A percentile compares a stretch with the other conserved stretches of the same genome.
Conservation (phyloP, 1,140 invertebrate genomes). For the Magallana ariakensis region DNA sequence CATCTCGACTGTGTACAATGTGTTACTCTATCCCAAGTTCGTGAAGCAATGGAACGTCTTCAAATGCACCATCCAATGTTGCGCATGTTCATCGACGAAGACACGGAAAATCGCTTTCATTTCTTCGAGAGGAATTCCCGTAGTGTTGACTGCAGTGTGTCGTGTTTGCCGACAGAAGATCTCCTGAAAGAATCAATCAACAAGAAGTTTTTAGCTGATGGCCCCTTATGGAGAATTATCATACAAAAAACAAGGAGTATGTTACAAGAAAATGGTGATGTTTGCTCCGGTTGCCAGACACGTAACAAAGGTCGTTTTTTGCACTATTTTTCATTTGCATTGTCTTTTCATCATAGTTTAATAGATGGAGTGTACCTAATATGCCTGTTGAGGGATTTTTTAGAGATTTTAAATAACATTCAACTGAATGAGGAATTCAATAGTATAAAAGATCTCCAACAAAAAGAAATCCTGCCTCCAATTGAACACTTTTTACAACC, state of each 20-base stretch:
- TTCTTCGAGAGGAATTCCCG: slow-evolving; percentile 41
- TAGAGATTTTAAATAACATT: slow-evolving; percentile 40
- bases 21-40: background rate
- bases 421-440: background rate
- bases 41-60: slow-evolving; percentile 18
- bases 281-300: background rate
- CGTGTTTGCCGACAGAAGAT: background rate
- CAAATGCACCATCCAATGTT: slow-evolving; percentile 38
- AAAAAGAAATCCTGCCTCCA: slow-evolving; percentile 5
- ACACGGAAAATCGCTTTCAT: background rate
- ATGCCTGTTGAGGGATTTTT: slow-evolving; percentile 33
- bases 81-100: slow-evolving; percentile 41
- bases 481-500: slow-evolving; percentile 40
- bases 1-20: background rate
- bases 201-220: slow-evolving; percentile 15
- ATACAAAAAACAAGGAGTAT: background rate
- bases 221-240: slow-evolving; percentile 45
- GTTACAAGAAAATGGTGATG: background rate
- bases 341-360: slow-evolving; percentile 42
- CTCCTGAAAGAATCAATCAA: background rate
- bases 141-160: background rate
- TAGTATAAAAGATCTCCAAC: background rate
- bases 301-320: background rate
- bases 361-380: slow-evolving; percentile 37
- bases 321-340: slow-evolving; percentile 39